Base-by-base conservation (phyloP, 2,797 vertebrate species). In the Sparidentex hasta region DNA sequence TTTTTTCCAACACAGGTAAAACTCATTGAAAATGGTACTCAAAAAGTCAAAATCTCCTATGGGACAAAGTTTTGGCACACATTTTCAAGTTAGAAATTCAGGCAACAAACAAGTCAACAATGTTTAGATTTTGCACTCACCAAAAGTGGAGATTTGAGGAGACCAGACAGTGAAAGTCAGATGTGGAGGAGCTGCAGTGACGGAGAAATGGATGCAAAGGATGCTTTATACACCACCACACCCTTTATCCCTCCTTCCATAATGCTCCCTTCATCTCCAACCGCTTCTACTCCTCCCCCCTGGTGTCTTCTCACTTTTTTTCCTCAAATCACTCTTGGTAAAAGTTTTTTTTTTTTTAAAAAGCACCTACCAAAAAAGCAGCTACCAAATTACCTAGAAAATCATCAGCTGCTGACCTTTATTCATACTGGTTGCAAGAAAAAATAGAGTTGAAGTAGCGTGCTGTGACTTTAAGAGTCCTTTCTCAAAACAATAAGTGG, bases 191-290 rank as follows among this genome's bases (percentile, higher is more conserved):
- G 71, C 59, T 65, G 82, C 2, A 78, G 67, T 87, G 82, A 84
- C 62, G 84, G n/a, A 74, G 80, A 78, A 67, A 62, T 8, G 58
- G 50, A 25, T 71, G 84, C 63, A 74, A 61, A 23, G 18, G 67
- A 72, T 82, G 78, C 65, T 94, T 92, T 93, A 92, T 93, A 87
- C 56, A 38, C 56, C 63, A 87, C 87, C 90, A 84, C 92, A 87
- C 90, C 89, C 91, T 80, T 78, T 20, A 74, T 74, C 80, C 84
- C 76, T 87, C 81, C 88, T 86, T 76, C 71, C 43, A 44, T 46
- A 51, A 66, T 4, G 5, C 54, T 51, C 65, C 66, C 67, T 78
- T 83, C 70, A 76, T 87, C 75, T 80, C 21, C 44, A 80, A 58
- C 69, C 82, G 80, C 85, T 84, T 86, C 87, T 16, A 65, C 63